Percentiles rank a stretch among this genome's conserved stretches.
phyloP scores from a whole-genome alignment of 2,797 vertebrate genomes.

The Fundulus diaphanus region DNA sequence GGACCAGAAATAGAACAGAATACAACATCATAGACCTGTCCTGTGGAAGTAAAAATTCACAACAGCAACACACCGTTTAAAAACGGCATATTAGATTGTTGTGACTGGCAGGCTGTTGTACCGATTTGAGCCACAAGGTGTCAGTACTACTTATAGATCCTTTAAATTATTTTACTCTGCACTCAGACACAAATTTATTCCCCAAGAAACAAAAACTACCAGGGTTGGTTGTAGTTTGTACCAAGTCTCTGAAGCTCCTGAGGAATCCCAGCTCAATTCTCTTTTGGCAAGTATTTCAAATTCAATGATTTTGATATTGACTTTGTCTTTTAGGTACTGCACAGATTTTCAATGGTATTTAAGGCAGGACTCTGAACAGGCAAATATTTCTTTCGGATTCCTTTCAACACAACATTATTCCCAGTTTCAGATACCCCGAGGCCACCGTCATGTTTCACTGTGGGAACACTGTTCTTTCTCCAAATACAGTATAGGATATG shows the following conservation, averaged over 20 bases:
- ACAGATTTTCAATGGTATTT: not conserved
- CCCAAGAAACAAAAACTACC: not conserved
- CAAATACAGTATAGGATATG: too few relatives aligned
- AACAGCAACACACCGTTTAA: too few relatives aligned
- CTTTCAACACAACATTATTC: too few relatives aligned
- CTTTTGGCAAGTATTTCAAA: not conserved
- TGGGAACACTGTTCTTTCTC: not conserved
- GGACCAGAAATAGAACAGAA: too few relatives aligned
- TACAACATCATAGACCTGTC: too few relatives aligned
- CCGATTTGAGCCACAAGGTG: too few relatives aligned
- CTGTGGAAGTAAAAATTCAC: too few relatives aligned
- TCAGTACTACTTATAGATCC: too few relatives aligned
- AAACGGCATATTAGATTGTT: too few relatives aligned
- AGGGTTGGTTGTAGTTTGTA: not conserved
- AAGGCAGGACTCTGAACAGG: not conserved
- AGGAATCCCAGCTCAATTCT: not conserved
- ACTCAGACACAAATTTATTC: not conserved
- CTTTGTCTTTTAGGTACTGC: not conserved
- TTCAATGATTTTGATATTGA: not conserved
- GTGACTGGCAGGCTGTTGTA: too few relatives aligned
- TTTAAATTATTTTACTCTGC: not conserved
- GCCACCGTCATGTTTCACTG: not conserved
- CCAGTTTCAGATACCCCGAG: not conserved
- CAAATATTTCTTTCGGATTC: too few relatives aligned
- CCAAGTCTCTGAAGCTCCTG: too few relatives aligned